Evolutionary conservation across 2,113 vertebrate species (phyloP).

Genomic region (Vicugna pacos): DNA sequence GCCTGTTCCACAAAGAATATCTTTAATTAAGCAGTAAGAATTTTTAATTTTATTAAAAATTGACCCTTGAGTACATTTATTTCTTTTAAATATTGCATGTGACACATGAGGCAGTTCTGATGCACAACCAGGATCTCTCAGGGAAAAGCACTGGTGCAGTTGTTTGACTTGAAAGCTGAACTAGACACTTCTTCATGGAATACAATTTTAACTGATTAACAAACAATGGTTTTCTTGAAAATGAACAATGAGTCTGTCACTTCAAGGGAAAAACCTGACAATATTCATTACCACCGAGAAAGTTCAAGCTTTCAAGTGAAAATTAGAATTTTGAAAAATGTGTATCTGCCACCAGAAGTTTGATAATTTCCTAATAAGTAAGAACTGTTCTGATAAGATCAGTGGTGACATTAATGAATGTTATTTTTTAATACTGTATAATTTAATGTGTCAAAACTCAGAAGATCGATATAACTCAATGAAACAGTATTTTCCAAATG

Average conservation of each 20-base stretch:
- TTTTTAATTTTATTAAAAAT: neutral
- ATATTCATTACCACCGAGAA: neutral
- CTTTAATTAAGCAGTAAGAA: neutral
- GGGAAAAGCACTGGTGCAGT: neutral
- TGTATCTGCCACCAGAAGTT: neutral
- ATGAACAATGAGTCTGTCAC: neutral
- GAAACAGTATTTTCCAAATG: constrained; percentile 5
- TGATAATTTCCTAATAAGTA: neutral
- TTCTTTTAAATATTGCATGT: neutral
- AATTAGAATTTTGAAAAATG: neutral
- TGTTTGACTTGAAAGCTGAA: neutral
- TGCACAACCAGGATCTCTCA: neutral
- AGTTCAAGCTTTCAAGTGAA: neutral
- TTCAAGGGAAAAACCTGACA: neutral
- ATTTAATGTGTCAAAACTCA: neutral
- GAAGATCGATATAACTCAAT: neutral
- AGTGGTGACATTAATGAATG: neutral
- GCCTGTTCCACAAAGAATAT: neutral
- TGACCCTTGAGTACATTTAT: neutral
- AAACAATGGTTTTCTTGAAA: neutral
- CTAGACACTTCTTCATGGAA: neutral
- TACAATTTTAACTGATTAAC: neutral
- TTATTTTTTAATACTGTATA: neutral
- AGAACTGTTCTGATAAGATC: constrained; percentile 4
- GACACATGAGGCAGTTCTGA: neutral